Conservation (phyloP, 2,797 vertebrate genomes). For the Darevskia nairensis region DNA sequence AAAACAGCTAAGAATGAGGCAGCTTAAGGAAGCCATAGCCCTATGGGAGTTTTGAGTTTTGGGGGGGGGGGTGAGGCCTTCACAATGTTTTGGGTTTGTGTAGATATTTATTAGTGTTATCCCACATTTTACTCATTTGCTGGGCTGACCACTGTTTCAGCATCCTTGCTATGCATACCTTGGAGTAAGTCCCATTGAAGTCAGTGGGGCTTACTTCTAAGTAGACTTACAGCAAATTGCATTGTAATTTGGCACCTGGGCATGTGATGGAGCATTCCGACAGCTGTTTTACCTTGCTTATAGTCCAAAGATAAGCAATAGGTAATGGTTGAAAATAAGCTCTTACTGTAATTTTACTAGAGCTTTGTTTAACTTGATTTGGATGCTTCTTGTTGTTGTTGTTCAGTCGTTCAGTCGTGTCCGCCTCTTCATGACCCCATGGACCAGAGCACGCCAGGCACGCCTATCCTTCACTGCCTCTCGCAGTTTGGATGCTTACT, state of each 20-base stretch:
- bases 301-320: not conserved
- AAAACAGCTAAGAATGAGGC: no score
- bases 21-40: no score
- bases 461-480: no score
- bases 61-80: no score
- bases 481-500: not conserved
- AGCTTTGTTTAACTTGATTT: not conserved
- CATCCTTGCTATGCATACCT: not conserved
- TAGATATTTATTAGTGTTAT: not conserved
- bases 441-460: no score
- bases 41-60: not conserved
- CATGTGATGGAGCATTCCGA: no score
- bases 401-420: no score
- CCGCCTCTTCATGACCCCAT: no score
- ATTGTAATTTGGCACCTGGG: not conserved
- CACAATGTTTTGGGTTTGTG: no score
- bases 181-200: not conserved
- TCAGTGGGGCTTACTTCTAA: not conserved
- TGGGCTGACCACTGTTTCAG: no score
- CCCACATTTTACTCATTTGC: no score
- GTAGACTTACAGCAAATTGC: not conserved
- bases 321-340: not conserved
- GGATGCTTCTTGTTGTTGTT: no score
- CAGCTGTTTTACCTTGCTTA: not conserved
- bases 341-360: not conserved